Conservation (phyloP, 2,888 invertebrate genomes). For the Eristalinus aeneus region DNA sequence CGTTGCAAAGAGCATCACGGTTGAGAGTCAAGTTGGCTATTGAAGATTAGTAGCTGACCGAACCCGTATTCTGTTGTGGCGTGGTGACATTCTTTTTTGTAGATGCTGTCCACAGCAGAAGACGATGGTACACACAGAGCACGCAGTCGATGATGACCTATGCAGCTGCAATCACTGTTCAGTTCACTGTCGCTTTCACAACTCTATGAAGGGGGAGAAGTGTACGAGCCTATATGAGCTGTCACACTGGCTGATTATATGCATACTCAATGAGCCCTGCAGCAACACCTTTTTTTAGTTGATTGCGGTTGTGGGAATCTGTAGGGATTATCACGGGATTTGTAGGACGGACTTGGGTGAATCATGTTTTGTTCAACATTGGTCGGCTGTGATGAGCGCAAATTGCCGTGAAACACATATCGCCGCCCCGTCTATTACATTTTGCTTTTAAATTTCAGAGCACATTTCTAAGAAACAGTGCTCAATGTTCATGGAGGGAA, state of each 20-base stretch:
- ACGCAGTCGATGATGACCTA: constrained; percentile 43
- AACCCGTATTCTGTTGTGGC: constrained; percentile 47
- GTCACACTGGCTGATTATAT: constrained; percentile 4
- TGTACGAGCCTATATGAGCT: constrained; percentile 17
- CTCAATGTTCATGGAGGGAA: constrained; percentile 60
- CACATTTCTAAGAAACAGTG: constrained; percentile 12
- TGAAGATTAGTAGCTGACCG: constrained; percentile 40
- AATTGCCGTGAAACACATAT: constrained; percentile 32
- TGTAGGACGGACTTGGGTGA: constrained; percentile 52
- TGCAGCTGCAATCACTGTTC: constrained; percentile 7
- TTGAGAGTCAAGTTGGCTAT: constrained; percentile 1
- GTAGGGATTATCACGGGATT: constrained; percentile 38
- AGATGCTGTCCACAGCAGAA: constrained; percentile 54
- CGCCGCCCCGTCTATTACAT: constrained; percentile 6
- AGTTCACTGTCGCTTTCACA: constrained; percentile 24
- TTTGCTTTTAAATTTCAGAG: background rate
- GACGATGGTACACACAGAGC: constrained; percentile 24
- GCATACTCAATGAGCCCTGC: background rate
- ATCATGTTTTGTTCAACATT: constrained; percentile 30
- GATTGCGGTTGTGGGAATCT: constrained; percentile 26
- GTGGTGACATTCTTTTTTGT: constrained; percentile 40
- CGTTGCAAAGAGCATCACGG: constrained; percentile 13
- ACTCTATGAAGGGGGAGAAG: constrained; percentile 18
- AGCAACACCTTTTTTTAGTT: background rate
- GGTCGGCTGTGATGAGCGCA: constrained; percentile 31